These are phyloP conservation scores for Rhinoptilus africanus DNA, from an alignment of 2,113 vertebrate genomes.

Conservation along the genomic window DNA sequence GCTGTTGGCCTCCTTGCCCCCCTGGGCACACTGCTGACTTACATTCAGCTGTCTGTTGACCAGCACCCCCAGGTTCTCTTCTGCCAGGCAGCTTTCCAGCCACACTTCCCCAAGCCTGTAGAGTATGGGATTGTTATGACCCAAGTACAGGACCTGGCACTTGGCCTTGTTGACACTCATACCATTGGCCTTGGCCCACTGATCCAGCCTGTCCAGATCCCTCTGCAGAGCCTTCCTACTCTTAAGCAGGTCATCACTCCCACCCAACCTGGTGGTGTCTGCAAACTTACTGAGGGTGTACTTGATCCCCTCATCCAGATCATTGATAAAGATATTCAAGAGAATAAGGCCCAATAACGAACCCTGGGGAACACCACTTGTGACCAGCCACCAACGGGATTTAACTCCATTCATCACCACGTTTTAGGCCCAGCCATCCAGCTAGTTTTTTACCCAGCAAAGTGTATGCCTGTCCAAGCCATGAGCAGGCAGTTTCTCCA, in stretches of 20 bases:
- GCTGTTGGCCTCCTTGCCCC: background rate
- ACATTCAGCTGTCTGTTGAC: background rate
- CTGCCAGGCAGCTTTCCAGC: background rate
- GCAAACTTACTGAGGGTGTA: background rate
- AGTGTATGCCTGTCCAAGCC: no score
- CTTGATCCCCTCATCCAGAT: background rate
- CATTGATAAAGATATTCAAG: background rate
- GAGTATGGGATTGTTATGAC: background rate
- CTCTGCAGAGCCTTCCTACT: background rate
- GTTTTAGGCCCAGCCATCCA: no score
- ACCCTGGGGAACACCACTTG: background rate
- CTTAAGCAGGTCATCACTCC: background rate
- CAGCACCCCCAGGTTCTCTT: background rate
- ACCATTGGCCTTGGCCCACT: background rate
- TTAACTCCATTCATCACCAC: background rate
- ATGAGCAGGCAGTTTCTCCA: no score
- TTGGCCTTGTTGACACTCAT: background rate
- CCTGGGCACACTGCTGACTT: background rate
- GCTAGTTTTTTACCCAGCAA: no score
- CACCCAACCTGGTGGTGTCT: background rate
- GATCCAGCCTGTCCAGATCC: background rate
- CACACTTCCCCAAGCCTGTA: background rate
- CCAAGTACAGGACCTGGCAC: no score
- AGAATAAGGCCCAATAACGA: background rate
- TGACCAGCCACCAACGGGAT: background rate